phyloP scores from a whole-genome alignment of 53 echinoderm and acorn worm species.

The Luidia sarsii region DNA sequence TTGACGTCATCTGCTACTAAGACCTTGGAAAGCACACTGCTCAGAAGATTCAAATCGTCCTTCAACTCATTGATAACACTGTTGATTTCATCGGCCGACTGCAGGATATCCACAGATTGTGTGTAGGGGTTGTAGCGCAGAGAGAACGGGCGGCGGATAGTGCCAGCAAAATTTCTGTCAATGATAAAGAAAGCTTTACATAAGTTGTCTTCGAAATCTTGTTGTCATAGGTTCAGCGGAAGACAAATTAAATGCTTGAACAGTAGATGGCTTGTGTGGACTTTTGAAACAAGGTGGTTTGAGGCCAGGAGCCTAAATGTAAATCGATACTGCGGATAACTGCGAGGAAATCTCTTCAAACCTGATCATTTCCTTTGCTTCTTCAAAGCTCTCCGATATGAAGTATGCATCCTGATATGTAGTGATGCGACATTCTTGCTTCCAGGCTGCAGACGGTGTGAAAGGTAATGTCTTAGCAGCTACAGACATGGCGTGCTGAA shows the following conservation, averaged over 20 bases:
- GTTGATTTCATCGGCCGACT: slow-evolving; percentile 38
- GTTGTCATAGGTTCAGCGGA: background rate
- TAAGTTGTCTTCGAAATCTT: too few species aligned
- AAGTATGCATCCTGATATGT: slow-evolving; percentile 82
- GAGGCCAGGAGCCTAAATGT: too few species aligned
- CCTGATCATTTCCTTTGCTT: slow-evolving; percentile 80
- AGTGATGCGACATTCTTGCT: slow-evolving; percentile 78
- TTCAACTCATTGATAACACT: slow-evolving; percentile 60
- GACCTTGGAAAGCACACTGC: slow-evolving; percentile 32
- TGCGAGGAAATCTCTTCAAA: slow-evolving; percentile 55
- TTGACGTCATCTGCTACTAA: too few species aligned
- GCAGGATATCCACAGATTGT: slow-evolving; percentile 56
- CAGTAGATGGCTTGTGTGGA: too few species aligned
- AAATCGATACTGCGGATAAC: slow-evolving; percentile 52
- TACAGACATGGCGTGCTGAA: slow-evolving; percentile 60
- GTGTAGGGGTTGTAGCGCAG: slow-evolving; percentile 67
- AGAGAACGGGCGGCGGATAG: slow-evolving; percentile 56
- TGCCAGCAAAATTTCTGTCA: slow-evolving; percentile 52
- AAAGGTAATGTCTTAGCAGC: slow-evolving; percentile 57
- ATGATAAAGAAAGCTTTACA: background rate
- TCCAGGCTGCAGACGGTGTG: slow-evolving; percentile 40
- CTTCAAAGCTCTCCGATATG: slow-evolving; percentile 67
- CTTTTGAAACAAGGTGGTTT: too few species aligned
- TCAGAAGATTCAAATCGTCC: slow-evolving; percentile 50
- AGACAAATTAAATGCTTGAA: too few species aligned